These are phyloP conservation scores for Pygmarrhopalites habei DNA, from an alignment of 1,140 invertebrate genomes.

Conservation along the genomic window DNA sequence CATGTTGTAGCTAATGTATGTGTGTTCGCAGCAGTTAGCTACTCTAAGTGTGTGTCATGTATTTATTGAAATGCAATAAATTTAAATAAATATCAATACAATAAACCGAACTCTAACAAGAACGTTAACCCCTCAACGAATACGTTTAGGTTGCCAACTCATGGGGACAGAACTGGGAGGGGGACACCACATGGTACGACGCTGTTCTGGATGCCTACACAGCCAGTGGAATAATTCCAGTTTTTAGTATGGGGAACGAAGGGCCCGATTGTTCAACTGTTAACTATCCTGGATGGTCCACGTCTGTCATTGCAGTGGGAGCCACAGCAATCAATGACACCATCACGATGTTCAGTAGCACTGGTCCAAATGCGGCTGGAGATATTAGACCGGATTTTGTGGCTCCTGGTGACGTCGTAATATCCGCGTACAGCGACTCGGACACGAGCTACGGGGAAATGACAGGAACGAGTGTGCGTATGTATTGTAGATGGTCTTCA, in stretches of 20 bases:
- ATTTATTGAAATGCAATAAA: too few relatives aligned
- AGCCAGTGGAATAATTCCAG: constrained; percentile 9
- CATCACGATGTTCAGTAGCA: neutral
- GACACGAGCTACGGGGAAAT: constrained; percentile 13
- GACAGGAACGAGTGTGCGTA: constrained; percentile 17
- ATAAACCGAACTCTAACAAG: too few relatives aligned
- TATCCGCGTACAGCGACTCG: constrained; percentile 6
- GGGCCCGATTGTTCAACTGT: constrained; percentile 11
- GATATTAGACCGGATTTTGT: constrained; percentile 1
- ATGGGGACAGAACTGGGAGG: constrained; percentile 14
- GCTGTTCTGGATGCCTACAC: neutral
- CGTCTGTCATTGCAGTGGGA: constrained; percentile 19
- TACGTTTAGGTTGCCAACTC: constrained; percentile 21
- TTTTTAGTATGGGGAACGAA: constrained; percentile 18
- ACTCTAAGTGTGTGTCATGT: too few relatives aligned
- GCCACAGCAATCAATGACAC: neutral
- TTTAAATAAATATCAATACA: too few relatives aligned
- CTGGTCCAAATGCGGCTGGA: neutral
- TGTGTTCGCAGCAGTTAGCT: too few relatives aligned
- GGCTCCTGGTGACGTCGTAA: constrained; percentile 16
- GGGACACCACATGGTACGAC: constrained; percentile 2
- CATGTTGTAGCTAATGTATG: too few relatives aligned
- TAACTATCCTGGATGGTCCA: constrained; percentile 14
- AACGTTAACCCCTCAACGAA: too few relatives aligned
- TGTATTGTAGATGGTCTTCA: too few relatives aligned